phyloP scores from a whole-genome alignment of 2,113 vertebrate genomes.

The Barbus barbus region DNA sequence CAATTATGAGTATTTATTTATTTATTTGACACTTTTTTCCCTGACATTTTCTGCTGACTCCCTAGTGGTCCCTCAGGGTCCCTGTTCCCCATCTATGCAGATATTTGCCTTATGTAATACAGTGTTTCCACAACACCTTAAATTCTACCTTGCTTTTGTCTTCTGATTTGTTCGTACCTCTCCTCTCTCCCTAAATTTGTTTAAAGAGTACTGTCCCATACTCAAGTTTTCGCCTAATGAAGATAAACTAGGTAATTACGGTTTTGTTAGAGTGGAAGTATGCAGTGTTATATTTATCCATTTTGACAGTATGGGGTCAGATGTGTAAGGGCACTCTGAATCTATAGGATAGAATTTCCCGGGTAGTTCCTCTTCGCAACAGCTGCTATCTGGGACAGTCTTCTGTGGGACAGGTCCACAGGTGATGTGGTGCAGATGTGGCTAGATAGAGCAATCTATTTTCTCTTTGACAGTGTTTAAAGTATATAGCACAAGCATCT shows the following conservation, averaged over 20 bases:
- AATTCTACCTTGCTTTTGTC: not conserved
- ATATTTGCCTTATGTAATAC: not conserved
- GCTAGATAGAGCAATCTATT: slow-evolving; percentile 16
- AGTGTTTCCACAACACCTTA: not conserved
- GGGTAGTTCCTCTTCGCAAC: slow-evolving; percentile 23
- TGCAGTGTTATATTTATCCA: slow-evolving; percentile 59
- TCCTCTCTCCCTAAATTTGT: slow-evolving; percentile 11
- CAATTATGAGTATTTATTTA: no score
- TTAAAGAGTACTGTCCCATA: slow-evolving; percentile 42
- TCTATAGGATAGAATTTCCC: slow-evolving; percentile 26
- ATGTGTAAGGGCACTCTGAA: slow-evolving; percentile 39
- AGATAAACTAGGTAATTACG: slow-evolving; percentile 72
- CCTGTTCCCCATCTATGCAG: not conserved
- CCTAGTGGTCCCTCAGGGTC: not conserved
- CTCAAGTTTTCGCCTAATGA: slow-evolving; percentile 61
- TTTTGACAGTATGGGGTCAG: slow-evolving; percentile 66
- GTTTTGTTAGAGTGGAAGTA: slow-evolving; percentile 58
- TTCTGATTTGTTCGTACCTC: no score
- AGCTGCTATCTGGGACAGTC: slow-evolving; percentile 52
- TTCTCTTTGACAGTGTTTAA: slow-evolving; percentile 23
- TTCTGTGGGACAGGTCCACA: slow-evolving; percentile 20
- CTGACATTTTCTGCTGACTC: not conserved
- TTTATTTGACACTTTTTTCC: not conserved
- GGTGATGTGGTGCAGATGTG: slow-evolving; percentile 42
- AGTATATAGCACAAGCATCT: not conserved